These are phyloP conservation scores for Pachypeltis micranthus DNA, from an alignment of 1,140 invertebrate species.

Conservation along the genomic window DNA sequence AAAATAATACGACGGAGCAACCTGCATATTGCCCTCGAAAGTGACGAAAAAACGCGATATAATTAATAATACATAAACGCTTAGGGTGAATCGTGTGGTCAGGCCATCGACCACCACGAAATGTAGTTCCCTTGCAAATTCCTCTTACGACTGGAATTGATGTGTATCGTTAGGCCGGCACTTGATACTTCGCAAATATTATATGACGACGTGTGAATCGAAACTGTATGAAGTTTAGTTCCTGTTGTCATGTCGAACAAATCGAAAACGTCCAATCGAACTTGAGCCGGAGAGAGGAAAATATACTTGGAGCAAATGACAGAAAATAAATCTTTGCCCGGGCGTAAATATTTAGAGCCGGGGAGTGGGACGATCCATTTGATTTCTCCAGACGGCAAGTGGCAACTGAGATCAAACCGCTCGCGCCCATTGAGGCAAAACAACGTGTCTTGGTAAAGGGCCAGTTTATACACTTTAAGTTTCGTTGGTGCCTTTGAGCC, in stretches of 20 bases:
- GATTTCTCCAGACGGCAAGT: not conserved
- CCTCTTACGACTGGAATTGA: not conserved
- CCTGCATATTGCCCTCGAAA: too few relatives aligned
- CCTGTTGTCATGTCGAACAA: not conserved
- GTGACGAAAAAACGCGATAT: too few relatives aligned
- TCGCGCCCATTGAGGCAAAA: slow-evolving; percentile 7
- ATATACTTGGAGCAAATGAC: slow-evolving; percentile 7
- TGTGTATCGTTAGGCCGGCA: slow-evolving; percentile 18
- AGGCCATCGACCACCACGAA: not conserved
- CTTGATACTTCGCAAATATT: slow-evolving; percentile 14
- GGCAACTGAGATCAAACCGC: not conserved
- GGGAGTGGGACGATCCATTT: not conserved
- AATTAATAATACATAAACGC: too few relatives aligned
- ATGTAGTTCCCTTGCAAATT: not conserved
- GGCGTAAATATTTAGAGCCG: slow-evolving; percentile 4
- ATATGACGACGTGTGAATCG: slow-evolving; percentile 3
- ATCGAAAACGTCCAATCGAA: not conserved
- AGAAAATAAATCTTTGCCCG: slow-evolving; percentile 5
- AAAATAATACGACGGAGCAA: too few relatives aligned
- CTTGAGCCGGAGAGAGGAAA: slow-evolving; percentile 4
- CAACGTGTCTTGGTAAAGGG: not conserved
- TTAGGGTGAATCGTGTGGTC: too few relatives aligned
- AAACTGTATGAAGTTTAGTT: not conserved
- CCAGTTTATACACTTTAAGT: slow-evolving; percentile 5
- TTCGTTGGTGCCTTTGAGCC: not conserved